phyloP scores from a whole-genome alignment of 2,797 vertebrate genomes.

The Spinus pinus region DNA sequence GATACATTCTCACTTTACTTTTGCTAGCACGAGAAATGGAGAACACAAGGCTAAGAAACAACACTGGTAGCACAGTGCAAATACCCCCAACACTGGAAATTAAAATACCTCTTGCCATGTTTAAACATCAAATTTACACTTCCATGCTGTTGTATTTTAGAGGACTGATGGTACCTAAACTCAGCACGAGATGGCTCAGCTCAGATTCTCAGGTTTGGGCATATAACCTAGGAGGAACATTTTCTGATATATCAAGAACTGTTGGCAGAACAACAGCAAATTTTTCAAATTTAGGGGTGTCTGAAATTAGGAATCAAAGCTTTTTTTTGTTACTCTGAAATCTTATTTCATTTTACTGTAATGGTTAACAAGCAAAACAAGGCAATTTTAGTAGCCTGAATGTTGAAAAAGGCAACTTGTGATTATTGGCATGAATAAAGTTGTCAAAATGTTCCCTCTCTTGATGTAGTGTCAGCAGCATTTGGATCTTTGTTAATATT shows the following conservation, averaged over 20 bases:
- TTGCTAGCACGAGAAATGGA: neutral
- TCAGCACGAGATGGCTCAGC: neutral
- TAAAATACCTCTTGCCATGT: neutral
- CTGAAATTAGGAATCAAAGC: neutral
- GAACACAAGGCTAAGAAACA: neutral
- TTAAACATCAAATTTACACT: neutral
- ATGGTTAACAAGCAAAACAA: neutral
- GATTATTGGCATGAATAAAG: constrained; percentile 22
- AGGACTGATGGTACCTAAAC: neutral
- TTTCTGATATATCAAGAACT: neutral
- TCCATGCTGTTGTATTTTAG: neutral
- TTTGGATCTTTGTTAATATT: constrained; percentile 7
- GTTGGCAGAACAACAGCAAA: neutral
- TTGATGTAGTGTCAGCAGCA: constrained; percentile 21
- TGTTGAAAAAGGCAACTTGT: neutral
- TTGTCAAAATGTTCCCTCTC: constrained; percentile 35
- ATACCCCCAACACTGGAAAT: neutral
- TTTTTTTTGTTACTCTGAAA: neutral
- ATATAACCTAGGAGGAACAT: neutral
- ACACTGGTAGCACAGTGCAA: neutral
- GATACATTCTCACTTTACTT: neutral
- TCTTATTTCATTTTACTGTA: neutral
- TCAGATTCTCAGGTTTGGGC: neutral
- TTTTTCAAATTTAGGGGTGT: neutral
- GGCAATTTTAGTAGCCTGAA: neutral